Evolutionary conservation across 1,140 invertebrate genomes (phyloP).

Genomic region (Wiebesia pumilae): DNA sequence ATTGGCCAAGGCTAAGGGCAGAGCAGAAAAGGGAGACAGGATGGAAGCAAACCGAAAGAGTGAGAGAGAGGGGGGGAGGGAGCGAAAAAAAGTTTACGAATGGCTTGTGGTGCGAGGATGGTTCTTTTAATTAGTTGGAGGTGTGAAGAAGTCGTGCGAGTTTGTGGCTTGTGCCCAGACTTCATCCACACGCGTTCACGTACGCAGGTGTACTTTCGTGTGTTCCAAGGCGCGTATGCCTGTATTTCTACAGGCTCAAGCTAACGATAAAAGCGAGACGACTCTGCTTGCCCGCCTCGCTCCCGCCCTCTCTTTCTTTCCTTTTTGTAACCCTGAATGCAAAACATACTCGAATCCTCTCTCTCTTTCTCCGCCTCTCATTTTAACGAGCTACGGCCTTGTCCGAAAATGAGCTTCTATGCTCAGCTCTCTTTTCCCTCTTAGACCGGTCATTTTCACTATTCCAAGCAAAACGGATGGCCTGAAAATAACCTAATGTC

Average conservation of each 20-base stretch:
- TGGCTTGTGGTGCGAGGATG: conserved; percentile 52
- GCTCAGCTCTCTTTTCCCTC: background rate
- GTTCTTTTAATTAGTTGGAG: conserved; percentile 70
- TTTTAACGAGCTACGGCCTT: background rate
- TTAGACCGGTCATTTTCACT: background rate
- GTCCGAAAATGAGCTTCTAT: conserved; percentile 24
- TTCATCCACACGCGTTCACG: background rate
- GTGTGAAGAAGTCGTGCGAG: conserved; percentile 68
- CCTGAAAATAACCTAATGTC: background rate
- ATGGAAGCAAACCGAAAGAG: background rate
- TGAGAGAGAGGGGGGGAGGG: conserved; percentile 21
- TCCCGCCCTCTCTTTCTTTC: no score
- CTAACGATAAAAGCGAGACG: background rate
- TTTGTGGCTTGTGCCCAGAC: background rate
- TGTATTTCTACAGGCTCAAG: background rate
- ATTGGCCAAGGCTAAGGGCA: background rate
- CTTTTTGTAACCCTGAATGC: conserved; percentile 6
- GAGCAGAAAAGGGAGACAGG: background rate
- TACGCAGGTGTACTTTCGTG: background rate
- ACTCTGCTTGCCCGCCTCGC: background rate
- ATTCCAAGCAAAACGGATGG: background rate
- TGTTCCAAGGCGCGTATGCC: background rate
- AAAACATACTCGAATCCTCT: conserved; percentile 2
- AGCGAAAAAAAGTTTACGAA: background rate
- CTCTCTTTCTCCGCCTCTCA: background rate